Evolutionary conservation across 2,888 invertebrate species (phyloP).

Genomic region (Lithophane socia): DNA sequence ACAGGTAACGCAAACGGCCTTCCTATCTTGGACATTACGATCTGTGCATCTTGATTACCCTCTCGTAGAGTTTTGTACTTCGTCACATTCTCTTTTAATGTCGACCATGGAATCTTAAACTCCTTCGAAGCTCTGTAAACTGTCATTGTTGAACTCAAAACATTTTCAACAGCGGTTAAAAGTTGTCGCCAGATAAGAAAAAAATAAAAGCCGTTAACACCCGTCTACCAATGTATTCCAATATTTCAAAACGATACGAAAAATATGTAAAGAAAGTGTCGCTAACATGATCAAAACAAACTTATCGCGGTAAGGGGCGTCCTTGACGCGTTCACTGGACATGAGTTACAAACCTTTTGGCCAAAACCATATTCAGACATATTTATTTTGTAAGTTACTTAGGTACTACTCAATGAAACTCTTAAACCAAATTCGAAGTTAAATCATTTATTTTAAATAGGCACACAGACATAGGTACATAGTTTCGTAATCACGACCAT

Average conservation of each 20-base stretch:
- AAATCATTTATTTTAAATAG: no score
- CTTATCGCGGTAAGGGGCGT: not conserved
- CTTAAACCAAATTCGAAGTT: no score
- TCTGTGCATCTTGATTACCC: slow-evolving; percentile 27
- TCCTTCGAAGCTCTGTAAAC: slow-evolving; percentile 31
- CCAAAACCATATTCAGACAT: not conserved
- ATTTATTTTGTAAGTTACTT: no score
- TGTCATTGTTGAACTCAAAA: slow-evolving; percentile 19
- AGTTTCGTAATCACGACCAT: no score
- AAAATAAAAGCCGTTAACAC: no score
- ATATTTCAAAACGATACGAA: slow-evolving; percentile 2
- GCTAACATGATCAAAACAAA: not conserved
- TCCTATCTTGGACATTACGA: slow-evolving; percentile 45
- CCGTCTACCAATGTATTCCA: slow-evolving; percentile 1
- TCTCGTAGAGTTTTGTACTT: slow-evolving; percentile 29
- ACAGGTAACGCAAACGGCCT: slow-evolving; percentile 44
- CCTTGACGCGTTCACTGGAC: not conserved
- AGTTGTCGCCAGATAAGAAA: no score
- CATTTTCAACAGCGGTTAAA: slow-evolving; percentile 21
- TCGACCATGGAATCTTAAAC: slow-evolving; percentile 44
- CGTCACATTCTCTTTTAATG: slow-evolving; percentile 43
- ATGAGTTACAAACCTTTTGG: slow-evolving; percentile 1
- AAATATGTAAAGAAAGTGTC: not conserved
- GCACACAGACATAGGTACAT: no score
- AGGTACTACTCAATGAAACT: no score